Evolutionary conservation across 2,797 vertebrate species (phyloP), one percentile per base, ranked within the genome.

Genomic region (Petrocephalus sullivani): DNA sequence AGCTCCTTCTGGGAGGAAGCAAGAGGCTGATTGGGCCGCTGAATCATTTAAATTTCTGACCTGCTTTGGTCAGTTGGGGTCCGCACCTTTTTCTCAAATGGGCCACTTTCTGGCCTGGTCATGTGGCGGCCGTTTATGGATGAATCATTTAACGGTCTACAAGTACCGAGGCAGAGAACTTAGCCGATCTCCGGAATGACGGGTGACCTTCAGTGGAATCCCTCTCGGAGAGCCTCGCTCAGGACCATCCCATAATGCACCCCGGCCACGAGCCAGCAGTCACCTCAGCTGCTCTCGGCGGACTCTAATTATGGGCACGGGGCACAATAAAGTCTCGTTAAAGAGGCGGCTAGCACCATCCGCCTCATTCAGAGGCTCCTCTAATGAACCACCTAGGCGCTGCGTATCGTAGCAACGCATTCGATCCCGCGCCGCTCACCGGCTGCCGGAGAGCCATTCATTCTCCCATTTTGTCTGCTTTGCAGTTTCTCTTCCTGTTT

Each of bases 331-430:
- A 81, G 92, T 41, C 91, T 92, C 92, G 94, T 91, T 91, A 91
- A 91, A 91, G 92, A 93, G 92, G 92, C 92, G 90, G 90, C 41
- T 92, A 92, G 91, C 91, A 23, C 94, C 93, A 92, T 92, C 94
- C 91, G 94, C 94, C 93, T 92, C 93, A 94, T 93, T 92, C 93
- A 94, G 95, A 94, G 93, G 94, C 93, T 95, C 94, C 92, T 96
- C 95, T 96, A 97, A 97, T 97, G 95, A 97, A 96, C 96, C 96
- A 96, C 95, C 95, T 93, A 93, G 94, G 93, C 75, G 86, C 92
- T 91, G 92, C 90, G 96, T 97, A 94, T 97, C 96, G 92, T 97
- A 97, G 97, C 96, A 97, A 97, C 96, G 92, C 94, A 87, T 95
- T 96, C 96, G 96, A 96, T 96, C 94, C 92, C 93, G 92, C 93